phyloP scores from a whole-genome alignment of 2,888 invertebrate species.

The Tetragonisca angustula region DNA sequence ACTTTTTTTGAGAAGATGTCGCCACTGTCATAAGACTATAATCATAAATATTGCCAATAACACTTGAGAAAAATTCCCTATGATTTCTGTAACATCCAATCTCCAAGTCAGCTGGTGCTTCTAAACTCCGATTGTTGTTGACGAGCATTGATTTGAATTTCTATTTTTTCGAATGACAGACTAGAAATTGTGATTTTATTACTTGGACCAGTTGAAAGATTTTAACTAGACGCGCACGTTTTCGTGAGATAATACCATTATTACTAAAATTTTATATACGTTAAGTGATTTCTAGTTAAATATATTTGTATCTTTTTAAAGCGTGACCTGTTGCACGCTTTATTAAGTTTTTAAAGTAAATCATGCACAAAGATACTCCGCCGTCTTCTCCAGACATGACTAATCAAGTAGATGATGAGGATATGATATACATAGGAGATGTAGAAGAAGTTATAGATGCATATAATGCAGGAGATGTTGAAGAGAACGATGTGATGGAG shows the following conservation, averaged over 20 bases:
- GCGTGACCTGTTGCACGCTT: slow-evolving; percentile 46
- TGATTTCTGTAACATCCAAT: not conserved
- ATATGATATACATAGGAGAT: slow-evolving; percentile 82
- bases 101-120: slow-evolving; percentile 45
- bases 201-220: not conserved
- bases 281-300: not conserved
- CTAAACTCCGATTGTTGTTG: slow-evolving; percentile 13
- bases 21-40: not conserved
- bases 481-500: slow-evolving; percentile 78
- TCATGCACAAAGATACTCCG: slow-evolving; percentile 84
- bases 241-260: not conserved
- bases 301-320: slow-evolving; percentile 25
- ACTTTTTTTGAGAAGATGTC: slow-evolving; percentile 3
- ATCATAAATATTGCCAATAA: slow-evolving; percentile 10
- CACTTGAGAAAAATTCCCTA: slow-evolving; percentile 18
- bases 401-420: slow-evolving; percentile 85
- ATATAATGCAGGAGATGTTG: slow-evolving; percentile 68
- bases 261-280: not conserved
- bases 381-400: slow-evolving; percentile 85
- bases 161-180: slow-evolving; percentile 17
- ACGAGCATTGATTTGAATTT: slow-evolving; percentile 39
- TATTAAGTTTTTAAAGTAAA: slow-evolving; percentile 56
- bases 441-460: slow-evolving; percentile 80
- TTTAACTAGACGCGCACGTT: not conserved
- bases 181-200: not conserved